Base-by-base conservation (phyloP, 2,797 vertebrate species). In the Amniataba percoides region DNA sequence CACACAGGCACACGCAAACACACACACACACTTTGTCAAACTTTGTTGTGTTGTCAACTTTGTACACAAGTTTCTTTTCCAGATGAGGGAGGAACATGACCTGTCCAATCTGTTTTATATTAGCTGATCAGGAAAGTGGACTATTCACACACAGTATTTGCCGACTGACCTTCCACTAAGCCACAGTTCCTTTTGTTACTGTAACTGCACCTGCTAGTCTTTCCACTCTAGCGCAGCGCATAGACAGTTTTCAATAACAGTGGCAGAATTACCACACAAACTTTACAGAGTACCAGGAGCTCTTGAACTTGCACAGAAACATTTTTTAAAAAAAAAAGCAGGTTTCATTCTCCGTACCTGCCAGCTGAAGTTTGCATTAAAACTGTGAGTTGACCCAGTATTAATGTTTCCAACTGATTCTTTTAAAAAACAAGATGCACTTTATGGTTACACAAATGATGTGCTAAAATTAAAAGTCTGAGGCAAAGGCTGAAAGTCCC, bases 11-110 rank as follows among this genome's bases (percentile, higher is more conserved):
- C 86, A 71, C n/a, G 45, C 48, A 68, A 12, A 68, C 46, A 63
- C 48, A 66, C 42, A 40, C 25, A 40, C 59, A 45, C 58, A 55
- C 49, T 67, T 71, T 9, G 60, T 64, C 58, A 21, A 88, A 87
- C 75, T 90, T 88, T 85, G 75, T 85, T 87, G 64, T 49, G 42
- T 52, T 75, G 53, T 53, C 69, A 87, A 88, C 77, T 90, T 87
- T 80, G 49, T 75, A 76, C 59, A 48, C 25, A 72, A 72, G 56
- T 78, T 86, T 12, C 16, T 55, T 55, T 65, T 48, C 2, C 53
- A 57, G 21, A 19, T 21, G 18, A 55, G 27, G 19, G 23, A 52
- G 31, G n/a, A 74, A 34, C 11, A 3, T 18, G 13, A 68, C 18
- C 7, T 31, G 18, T 19, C 19, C 42, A 61, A 71, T 55, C 12